A percentile compares a stretch with the other conserved stretches of the same genome.
Conservation (phyloP, 2,888 invertebrate species). For the Agrenia bidenticulata region DNA sequence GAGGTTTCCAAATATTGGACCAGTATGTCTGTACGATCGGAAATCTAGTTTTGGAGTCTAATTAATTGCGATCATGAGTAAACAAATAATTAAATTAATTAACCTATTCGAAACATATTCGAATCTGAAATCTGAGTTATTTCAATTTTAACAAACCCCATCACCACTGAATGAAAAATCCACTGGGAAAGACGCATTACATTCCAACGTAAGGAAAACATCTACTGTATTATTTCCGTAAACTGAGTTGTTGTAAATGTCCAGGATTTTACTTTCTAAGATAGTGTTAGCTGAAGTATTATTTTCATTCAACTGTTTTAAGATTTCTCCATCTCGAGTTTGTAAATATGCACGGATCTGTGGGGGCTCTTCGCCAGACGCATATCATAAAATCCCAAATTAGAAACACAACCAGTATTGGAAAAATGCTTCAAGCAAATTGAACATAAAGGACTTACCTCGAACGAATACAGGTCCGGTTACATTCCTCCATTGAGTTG, state of each 20-base stretch:
- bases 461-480: slow-evolving; percentile 39
- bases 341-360: slow-evolving; percentile 26
- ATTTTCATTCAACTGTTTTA: neutral
- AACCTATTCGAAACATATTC: neutral
- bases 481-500: slow-evolving; percentile 38
- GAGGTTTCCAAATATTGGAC: slow-evolving; percentile 4
- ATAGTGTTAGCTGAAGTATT: neutral
- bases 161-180: slow-evolving; percentile 40
- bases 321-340: slow-evolving; percentile 6
- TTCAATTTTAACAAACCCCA: slow-evolving; percentile 24
- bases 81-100: no score
- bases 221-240: neutral
- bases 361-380: slow-evolving; percentile 35
- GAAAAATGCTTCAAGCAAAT: neutral
- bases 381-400: no score
- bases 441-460: slow-evolving; percentile 20
- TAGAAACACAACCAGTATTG: no score
- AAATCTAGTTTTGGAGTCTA: slow-evolving; percentile 36
- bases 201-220: slow-evolving; percentile 31
- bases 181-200: slow-evolving; percentile 38
- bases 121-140: neutral
- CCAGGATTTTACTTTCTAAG: slow-evolving; percentile 4
- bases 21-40: slow-evolving; percentile 29
- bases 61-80: no score
- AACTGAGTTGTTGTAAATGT: neutral